These are phyloP conservation scores for Fabriciana adippe DNA, from an alignment of 2,888 invertebrate genomes.

Conservation along the genomic window DNA sequence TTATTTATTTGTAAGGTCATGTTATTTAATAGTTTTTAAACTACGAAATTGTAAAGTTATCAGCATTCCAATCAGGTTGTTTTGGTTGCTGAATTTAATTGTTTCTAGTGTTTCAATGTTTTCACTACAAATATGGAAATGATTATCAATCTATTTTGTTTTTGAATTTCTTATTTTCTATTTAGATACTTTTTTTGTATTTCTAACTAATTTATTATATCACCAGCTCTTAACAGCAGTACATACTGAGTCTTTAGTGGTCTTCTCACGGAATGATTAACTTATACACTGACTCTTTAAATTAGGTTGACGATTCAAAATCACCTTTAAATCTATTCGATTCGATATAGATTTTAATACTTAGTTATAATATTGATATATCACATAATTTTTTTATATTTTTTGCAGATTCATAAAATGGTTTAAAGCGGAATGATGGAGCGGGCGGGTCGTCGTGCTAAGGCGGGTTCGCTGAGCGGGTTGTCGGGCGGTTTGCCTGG, in stretches of 20 bases:
- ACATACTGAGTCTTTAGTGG: no score
- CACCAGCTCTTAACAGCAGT: no score
- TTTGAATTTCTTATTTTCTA: no score
- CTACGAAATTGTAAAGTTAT: constrained; percentile 5
- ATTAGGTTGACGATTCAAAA: no score
- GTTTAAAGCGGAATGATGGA: constrained; percentile 70
- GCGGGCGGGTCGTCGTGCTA: constrained; percentile 71
- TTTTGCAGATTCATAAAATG: constrained; percentile 65
- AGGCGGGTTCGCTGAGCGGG: constrained; percentile 75
- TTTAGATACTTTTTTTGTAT: no score
- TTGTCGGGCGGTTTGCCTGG: constrained; percentile 62
- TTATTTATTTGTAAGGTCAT: constrained; percentile 44
- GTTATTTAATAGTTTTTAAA: constrained; percentile 27
- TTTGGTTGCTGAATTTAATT: background rate
- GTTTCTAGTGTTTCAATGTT: no score
- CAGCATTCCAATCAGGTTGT: background rate
- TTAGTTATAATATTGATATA: background rate
- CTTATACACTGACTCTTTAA: no score
- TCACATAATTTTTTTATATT: constrained; percentile 28
- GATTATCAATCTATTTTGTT: no score
- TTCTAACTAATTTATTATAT: no score
- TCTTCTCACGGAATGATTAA: no score
- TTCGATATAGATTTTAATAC: background rate
- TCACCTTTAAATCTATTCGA: no score
- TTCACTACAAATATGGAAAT: no score